A percentile compares a stretch with the other conserved stretches of the same genome.
phyloP scores from a whole-genome alignment of 1,140 invertebrate species.

The Bombus breviceps region DNA sequence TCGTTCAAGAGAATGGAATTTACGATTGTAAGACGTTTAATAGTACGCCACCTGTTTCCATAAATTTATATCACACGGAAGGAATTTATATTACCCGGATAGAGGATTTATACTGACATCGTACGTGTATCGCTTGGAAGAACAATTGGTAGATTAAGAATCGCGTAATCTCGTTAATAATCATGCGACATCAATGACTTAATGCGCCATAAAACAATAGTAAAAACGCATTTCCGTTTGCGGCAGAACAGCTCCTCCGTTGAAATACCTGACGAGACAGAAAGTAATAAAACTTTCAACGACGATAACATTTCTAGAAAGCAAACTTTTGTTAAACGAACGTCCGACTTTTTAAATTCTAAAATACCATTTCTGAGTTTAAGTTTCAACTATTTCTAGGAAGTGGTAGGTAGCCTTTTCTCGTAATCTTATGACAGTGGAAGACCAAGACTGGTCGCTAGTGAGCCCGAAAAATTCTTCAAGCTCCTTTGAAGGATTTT shows the following conservation, averaged over 20 bases:
- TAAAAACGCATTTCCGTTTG: neutral
- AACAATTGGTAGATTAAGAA: slow-evolving; percentile 10
- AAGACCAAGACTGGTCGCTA: too few species aligned
- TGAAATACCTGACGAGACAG: neutral
- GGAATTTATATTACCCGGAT: neutral
- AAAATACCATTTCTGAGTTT: too few species aligned
- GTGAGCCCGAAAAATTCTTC: too few species aligned
- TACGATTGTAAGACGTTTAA: too few species aligned
- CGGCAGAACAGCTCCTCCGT: neutral
- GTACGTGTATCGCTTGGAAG: neutral
- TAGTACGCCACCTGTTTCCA: neutral
- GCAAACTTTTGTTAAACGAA: too few species aligned
- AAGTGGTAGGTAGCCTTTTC: too few species aligned
- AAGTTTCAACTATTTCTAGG: too few species aligned
- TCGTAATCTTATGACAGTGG: too few species aligned
- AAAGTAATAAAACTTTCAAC: neutral
- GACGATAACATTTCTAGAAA: neutral
- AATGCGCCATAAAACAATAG: neutral
- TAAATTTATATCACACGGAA: neutral
- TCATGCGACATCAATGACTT: neutral
- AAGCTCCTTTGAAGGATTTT: too few species aligned
- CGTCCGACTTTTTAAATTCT: too few species aligned
- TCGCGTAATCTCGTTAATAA: neutral
- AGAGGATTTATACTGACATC: neutral
- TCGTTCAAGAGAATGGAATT: too few species aligned